phyloP scores from a whole-genome alignment of 2,888 invertebrate species.

The Enchytraeus crypticus region DNA sequence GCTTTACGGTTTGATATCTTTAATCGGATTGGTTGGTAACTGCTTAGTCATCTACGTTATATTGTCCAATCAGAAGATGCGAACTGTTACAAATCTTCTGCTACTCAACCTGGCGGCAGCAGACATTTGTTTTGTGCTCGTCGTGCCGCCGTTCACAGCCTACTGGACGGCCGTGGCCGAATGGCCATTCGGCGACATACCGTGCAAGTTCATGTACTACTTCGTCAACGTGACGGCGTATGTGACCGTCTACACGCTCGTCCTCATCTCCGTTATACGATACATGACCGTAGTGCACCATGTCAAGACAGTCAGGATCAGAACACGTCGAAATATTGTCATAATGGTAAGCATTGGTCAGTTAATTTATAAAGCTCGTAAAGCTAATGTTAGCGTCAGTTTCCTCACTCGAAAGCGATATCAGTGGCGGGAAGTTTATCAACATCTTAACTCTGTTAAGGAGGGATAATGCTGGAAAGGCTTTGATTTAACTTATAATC shows the following conservation, averaged over 20 bases:
- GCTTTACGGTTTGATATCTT: not conserved
- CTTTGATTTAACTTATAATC: not conserved
- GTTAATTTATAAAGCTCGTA: no score
- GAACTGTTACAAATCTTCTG: conserved; percentile 21
- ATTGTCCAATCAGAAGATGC: conserved; percentile 16
- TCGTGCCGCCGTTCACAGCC: conserved; percentile 1
- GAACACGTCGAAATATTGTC: conserved; percentile 62
- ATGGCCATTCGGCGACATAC: conserved; percentile 13
- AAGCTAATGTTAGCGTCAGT: no score
- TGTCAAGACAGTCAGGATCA: not conserved
- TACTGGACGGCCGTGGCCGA: not conserved
- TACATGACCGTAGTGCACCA: conserved; percentile 21
- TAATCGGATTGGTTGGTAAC: conserved; percentile 14
- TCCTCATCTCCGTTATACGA: conserved; percentile 23
- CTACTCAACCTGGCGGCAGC: conserved; percentile 26
- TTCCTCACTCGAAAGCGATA: no score
- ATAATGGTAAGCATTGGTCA: conserved; percentile 20
- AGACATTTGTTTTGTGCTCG: conserved; percentile 21
- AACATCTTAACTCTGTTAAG: conserved; percentile 46
- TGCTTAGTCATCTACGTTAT: conserved; percentile 26
- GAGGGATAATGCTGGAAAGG: no score
- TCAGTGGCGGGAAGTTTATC: conserved; percentile 60
- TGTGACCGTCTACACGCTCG: conserved; percentile 24
- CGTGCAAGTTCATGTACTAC: conserved; percentile 20
- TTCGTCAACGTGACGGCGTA: conserved; percentile 19